Evolutionary conservation across 2,888 invertebrate species (phyloP).

Genomic region (Spodoptera picta): DNA sequence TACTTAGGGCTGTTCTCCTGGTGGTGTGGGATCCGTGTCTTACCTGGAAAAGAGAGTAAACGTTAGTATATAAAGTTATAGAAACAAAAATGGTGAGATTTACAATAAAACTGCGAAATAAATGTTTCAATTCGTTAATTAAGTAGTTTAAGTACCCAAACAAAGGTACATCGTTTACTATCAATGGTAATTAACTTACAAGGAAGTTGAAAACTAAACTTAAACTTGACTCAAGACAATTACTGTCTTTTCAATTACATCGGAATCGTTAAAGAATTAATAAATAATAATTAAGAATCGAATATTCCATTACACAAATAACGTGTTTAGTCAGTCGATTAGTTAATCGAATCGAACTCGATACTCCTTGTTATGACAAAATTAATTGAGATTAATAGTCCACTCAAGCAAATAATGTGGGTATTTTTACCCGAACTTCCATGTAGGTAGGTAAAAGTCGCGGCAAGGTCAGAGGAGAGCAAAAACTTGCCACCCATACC

Average conservation of each 20-base stretch:
- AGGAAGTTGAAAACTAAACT: slow-evolving; percentile 10
- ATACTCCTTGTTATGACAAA: slow-evolving; percentile 61
- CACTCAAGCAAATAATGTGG: slow-evolving; percentile 61
- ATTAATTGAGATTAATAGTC: slow-evolving; percentile 67
- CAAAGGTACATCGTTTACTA: not conserved
- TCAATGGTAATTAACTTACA: slow-evolving; percentile 4
- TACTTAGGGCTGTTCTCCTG: slow-evolving; percentile 37
- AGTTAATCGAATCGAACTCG: slow-evolving; percentile 43
- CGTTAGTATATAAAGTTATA: slow-evolving; percentile 18
- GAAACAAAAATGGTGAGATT: not conserved
- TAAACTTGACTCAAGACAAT: slow-evolving; percentile 1
- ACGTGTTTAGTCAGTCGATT: slow-evolving; percentile 44
- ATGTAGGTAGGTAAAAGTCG: slow-evolving; percentile 72
- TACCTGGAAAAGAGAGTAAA: slow-evolving; percentile 52
- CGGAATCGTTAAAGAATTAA: slow-evolving; percentile 4
- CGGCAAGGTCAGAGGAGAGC: slow-evolving; percentile 63
- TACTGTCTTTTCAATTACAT: slow-evolving; percentile 26
- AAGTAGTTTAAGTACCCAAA: too few species aligned
- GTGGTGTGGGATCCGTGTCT: slow-evolving; percentile 22
- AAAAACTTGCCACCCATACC: slow-evolving; percentile 64
- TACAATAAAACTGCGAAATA: too few species aligned
- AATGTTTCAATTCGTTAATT: too few species aligned
- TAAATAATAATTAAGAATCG: slow-evolving; percentile 15
- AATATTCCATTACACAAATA: slow-evolving; percentile 31
- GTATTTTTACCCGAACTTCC: slow-evolving; percentile 65